Base-by-base conservation (phyloP, 2,797 vertebrate genomes). In the Enteromius fasciolatus region DNA sequence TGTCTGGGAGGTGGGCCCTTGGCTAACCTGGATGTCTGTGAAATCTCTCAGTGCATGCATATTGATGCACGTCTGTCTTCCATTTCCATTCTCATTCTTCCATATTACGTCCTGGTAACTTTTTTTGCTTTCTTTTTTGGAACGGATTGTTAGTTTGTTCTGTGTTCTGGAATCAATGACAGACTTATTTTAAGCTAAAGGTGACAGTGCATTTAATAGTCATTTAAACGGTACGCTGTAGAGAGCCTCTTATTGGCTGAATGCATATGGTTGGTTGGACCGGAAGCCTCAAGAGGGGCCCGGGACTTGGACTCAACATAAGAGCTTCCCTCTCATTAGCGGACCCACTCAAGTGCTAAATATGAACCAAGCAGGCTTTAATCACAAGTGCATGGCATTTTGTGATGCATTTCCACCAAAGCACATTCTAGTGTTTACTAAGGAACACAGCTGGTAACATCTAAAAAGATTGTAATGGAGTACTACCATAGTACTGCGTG, bases 1-100 rank as follows among this genome's bases (percentile, higher is more conserved):
- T 88, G 86, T 88, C 83, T 85, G 54, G 10, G 3, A 82, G 73
- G 78, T 61, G 61, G 78, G 79, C 48, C 69, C 78, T 85, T 67
- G 80, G 69, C 14, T 64, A 23, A 74, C 77, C 76, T 77, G 52
- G 23, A 80, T 61, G 73, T 84, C 52, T 82, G 31, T 64, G 63
- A 79, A 82, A 69, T 79, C 15, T 50, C 17, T 76, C 52, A 76
- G 63, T 76, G 46, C 59, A 81, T 63, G 67, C 41, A 57, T 70
- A 66, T 64, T 77, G 74, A 81, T 61, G 72, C 54, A 59, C n/a
- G 64, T 83, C 61, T 76, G 54, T 6, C 39, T 63, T 72, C 67
- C 54, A 44, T 80, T 64, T 74, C 67, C 50, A 78, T n/a, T 75
- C 80, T 36, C 18, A 6, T 28, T 3, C 48, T 84, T 25, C 73